Percentiles rank a stretch among this genome's conserved stretches.
phyloP scores from a whole-genome alignment of 2,113 vertebrate genomes.

The Paradoxurus hermaphroditus region DNA sequence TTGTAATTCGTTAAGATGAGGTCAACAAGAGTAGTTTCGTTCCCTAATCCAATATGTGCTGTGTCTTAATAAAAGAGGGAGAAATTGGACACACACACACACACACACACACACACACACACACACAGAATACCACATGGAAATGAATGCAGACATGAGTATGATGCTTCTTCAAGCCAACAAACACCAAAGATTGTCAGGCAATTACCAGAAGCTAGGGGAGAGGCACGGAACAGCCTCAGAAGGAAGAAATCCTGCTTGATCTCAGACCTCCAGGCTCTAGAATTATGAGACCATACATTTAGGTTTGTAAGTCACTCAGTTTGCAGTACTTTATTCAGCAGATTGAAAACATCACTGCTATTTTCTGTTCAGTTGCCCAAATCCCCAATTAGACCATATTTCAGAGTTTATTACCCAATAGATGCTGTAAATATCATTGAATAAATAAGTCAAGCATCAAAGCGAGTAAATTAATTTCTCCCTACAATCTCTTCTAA shows the following conservation, averaged over 20 bases:
- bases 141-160: neutral
- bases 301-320: neutral
- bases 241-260: neutral
- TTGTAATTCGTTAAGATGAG: neutral
- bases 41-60: neutral
- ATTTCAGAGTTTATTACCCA: neutral
- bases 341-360: neutral
- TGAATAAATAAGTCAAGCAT: neutral
- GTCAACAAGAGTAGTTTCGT: neutral
- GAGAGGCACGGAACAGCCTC: neutral
- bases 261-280: neutral
- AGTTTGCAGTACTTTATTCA: neutral
- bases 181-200: neutral
- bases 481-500: neutral
- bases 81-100: neutral
- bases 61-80: neutral
- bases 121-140: neutral
- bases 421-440: neutral
- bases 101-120: neutral
- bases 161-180: neutral
- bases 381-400: neutral
- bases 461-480: neutral
- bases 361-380: neutral
- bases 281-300: neutral
- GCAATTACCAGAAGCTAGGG: neutral